Evolutionary conservation across 2,113 vertebrate species (phyloP).

Genomic region (Anarrhichthys ocellatus): DNA sequence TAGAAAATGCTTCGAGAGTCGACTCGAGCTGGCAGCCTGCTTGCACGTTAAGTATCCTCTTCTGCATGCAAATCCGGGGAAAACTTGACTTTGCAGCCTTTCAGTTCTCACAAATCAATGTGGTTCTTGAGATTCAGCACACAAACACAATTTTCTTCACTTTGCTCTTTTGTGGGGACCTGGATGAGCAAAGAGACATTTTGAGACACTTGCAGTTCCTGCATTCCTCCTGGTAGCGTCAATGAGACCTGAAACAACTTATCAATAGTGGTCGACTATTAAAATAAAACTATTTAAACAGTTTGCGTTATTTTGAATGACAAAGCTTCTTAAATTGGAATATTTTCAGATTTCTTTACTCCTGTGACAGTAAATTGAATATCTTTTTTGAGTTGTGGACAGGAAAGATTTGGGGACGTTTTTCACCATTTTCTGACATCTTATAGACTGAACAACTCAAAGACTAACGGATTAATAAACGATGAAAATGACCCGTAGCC

Average conservation of each 20-base stretch:
- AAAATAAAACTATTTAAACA: too few species aligned
- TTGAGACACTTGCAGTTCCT: background rate
- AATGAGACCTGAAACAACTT: background rate
- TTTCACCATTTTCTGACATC: too few species aligned
- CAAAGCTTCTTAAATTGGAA: too few species aligned
- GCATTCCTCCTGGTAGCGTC: background rate
- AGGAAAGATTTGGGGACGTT: too few species aligned
- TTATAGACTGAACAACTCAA: too few species aligned
- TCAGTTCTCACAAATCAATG: conserved; percentile 8
- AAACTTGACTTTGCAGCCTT: background rate
- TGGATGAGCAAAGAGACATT: background rate
- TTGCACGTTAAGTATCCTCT: background rate
- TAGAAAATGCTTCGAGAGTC: background rate
- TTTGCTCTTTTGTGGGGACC: background rate
- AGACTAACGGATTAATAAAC: too few species aligned
- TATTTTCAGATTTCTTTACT: too few species aligned
- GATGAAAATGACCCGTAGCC: too few species aligned
- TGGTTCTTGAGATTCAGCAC: conserved; percentile 32
- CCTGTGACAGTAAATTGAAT: too few species aligned
- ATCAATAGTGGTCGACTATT: background rate
- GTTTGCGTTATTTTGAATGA: too few species aligned
- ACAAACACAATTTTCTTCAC: background rate
- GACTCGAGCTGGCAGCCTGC: background rate
- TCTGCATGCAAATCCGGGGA: background rate
- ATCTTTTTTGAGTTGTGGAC: too few species aligned